A percentile compares a stretch with the other conserved stretches of the same genome.
Evolutionary conservation across 2,888 invertebrate species (phyloP).

Genomic region (Drosophila ustulata): DNA sequence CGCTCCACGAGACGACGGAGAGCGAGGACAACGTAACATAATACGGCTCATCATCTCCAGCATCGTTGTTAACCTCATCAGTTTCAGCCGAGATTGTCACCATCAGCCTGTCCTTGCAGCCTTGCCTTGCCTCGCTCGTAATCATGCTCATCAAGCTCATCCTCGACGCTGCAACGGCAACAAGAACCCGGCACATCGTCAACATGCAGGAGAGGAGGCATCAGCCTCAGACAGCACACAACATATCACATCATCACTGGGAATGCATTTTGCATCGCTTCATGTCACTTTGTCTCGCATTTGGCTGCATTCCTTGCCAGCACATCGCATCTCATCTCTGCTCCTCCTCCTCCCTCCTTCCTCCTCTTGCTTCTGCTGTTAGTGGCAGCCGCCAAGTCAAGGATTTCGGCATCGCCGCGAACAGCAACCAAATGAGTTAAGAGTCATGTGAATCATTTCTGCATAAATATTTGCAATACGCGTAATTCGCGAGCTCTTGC

Average conservation of each 20-base stretch:
- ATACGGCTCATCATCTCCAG: slow-evolving; percentile 76
- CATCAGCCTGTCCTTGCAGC: slow-evolving; percentile 20
- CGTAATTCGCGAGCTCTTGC: background rate
- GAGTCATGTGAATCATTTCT: slow-evolving; percentile 25
- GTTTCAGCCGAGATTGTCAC: slow-evolving; percentile 73
- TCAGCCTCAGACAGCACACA: slow-evolving; percentile 44
- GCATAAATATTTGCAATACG: slow-evolving; percentile 31
- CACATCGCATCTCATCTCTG: background rate
- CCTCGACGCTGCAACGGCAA: slow-evolving; percentile 25
- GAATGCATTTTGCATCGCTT: slow-evolving; percentile 81
- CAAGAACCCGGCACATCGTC: slow-evolving; percentile 23
- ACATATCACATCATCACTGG: slow-evolving; percentile 78
- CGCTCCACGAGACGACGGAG: slow-evolving; percentile 50
- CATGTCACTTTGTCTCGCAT: slow-evolving; percentile 69
- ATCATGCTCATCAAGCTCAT: slow-evolving; percentile 66
- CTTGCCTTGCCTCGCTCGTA: slow-evolving; percentile 30
- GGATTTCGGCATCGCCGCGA: slow-evolving; percentile 38
- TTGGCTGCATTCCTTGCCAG: slow-evolving; percentile 47
- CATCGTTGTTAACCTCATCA: slow-evolving; percentile 75
- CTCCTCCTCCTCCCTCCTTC: background rate
- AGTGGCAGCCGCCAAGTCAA: slow-evolving; percentile 43
- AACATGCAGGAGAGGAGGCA: slow-evolving; percentile 14
- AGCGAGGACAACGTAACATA: slow-evolving; percentile 64
- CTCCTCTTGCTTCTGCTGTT: slow-evolving; percentile 9
- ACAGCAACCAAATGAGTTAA: slow-evolving; percentile 26